Conservation (phyloP, 2,797 vertebrate genomes). For the Gallinago nigripennis region DNA sequence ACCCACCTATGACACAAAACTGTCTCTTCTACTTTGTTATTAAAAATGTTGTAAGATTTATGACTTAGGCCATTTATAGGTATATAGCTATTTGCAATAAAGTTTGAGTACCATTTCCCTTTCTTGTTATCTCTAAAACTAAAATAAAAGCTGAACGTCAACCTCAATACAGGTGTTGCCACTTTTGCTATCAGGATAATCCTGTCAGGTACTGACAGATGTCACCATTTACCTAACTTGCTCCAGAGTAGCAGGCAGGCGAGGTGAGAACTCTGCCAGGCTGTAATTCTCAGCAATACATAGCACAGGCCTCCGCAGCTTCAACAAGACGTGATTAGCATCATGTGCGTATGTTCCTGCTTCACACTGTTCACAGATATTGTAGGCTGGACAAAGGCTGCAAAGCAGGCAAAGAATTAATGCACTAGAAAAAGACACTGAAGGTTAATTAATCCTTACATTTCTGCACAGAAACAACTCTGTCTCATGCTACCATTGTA, state of each 20-base stretch:
- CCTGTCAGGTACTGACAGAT: not conserved
- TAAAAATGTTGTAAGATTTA: not conserved
- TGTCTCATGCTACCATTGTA: not conserved
- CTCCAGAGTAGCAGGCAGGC: conserved; percentile 73
- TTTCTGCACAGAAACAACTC: not conserved
- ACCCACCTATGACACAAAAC: not conserved
- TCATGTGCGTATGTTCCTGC: conserved; percentile 88
- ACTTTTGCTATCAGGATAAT: not conserved
- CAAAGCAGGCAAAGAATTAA: not conserved
- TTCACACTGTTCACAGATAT: conserved; percentile 89
- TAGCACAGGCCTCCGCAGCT: conserved; percentile 86
- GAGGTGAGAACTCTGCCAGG: conserved; percentile 33
- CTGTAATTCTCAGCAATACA: conserved; percentile 41
- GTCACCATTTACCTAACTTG: conserved; percentile 73
- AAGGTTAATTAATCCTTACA: not conserved
- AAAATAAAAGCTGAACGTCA: not conserved
- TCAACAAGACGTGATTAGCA: conserved; percentile 88
- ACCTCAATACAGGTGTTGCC: not conserved
- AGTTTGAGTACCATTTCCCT: not conserved
- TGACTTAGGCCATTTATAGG: not conserved
- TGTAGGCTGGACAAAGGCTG: conserved; percentile 92
- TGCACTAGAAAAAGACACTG: not conserved
- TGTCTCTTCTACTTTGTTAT: not conserved
- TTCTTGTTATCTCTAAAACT: not conserved
- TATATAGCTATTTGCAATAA: rapidly evolving